A percentile compares a stretch with the other conserved stretches of the same genome.
Conservation (phyloP, 1,140 invertebrate genomes). For the Brachionus sp. region DNA sequence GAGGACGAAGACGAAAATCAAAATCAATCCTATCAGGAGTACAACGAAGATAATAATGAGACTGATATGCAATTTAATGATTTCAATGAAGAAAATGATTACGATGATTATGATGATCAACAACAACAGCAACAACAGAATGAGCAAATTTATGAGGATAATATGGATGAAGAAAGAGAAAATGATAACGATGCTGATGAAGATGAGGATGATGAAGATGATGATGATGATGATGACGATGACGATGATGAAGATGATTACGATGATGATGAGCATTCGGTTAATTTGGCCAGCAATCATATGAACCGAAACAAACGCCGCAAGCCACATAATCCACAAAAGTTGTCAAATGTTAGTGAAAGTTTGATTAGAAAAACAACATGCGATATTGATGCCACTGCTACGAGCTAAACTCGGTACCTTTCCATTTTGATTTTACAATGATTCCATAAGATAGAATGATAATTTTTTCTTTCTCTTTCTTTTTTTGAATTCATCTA, state of each 20-base stretch:
- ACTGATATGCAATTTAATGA: neutral
- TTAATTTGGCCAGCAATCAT: neutral
- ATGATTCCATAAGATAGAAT: neutral
- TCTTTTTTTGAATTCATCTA: conserved; percentile 11
- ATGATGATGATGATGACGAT: neutral
- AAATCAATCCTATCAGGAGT: neutral
- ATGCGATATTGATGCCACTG: neutral
- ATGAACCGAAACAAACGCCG: conserved; percentile 20
- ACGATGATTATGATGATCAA: neutral
- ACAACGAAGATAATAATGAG: neutral
- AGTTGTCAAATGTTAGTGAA: conserved; percentile 2
- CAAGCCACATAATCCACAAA: conserved; percentile 16
- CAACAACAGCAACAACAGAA: neutral
- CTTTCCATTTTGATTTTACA: neutral
- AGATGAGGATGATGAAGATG: neutral
- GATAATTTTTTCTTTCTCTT: neutral
- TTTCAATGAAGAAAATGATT: neutral
- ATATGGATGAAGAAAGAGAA: neutral
- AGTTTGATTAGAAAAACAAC: neutral
- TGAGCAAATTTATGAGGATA: neutral
- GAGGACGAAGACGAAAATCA: conserved; percentile 9
- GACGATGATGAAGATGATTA: neutral
- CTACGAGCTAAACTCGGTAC: neutral
- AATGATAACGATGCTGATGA: neutral
- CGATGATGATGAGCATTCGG: neutral